These are phyloP conservation scores for Phylloscopus collybita DNA, from an alignment of 2,797 vertebrate species.

Conservation along the genomic window DNA sequence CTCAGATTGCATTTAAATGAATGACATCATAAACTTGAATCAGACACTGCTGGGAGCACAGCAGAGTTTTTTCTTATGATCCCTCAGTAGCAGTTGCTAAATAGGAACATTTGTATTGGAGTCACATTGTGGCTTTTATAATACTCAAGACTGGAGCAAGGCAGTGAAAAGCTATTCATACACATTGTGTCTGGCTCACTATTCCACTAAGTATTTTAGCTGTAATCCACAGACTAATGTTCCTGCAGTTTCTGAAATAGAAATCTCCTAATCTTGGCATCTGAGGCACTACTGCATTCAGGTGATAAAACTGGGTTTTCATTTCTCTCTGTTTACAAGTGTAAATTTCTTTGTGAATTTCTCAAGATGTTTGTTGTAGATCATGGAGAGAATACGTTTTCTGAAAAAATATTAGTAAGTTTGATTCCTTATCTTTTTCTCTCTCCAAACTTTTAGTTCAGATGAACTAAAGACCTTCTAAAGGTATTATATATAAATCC, in stretches of 20 bases:
- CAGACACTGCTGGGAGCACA: not conserved
- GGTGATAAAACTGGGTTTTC: not conserved
- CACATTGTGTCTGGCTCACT: accelerated
- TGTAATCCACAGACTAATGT: not conserved
- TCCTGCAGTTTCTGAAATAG: conserved; percentile 5
- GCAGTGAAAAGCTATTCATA: not conserved
- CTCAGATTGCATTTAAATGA: not conserved
- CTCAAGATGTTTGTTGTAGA: not conserved
- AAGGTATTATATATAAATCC: not conserved
- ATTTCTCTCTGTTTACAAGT: not conserved
- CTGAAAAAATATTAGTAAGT: not conserved
- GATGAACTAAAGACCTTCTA: not conserved
- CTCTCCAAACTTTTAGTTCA: not conserved
- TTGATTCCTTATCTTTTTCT: not conserved
- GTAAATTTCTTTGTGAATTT: not conserved
- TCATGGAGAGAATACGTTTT: not conserved
- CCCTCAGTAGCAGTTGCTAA: not conserved
- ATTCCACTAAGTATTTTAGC: conserved; percentile 10
- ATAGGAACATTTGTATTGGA: conserved; percentile 24
- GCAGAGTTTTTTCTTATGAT: not conserved
- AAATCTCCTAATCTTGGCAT: not conserved
- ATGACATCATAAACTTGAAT: conserved; percentile 13
- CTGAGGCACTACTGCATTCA: not conserved
- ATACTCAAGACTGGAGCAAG: not conserved
- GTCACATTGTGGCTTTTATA: not conserved